Evolutionary conservation across 2,113 vertebrate genomes (phyloP).

Genomic region (Rhinopomastus cyanomelas): DNA sequence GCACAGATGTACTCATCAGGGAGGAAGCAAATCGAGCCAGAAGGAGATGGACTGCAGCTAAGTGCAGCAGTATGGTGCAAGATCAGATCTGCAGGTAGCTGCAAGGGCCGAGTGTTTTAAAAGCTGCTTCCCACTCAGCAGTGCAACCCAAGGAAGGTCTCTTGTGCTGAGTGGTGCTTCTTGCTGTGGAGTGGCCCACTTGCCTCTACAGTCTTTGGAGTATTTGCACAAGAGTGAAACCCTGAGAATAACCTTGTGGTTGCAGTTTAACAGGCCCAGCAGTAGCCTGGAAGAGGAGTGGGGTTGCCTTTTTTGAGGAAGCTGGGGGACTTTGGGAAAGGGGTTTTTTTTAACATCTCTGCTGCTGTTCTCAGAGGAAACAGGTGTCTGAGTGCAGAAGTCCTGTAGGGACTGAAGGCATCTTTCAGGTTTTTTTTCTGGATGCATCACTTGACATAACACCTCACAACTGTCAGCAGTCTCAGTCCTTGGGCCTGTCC

Average conservation of each 20-base stretch:
- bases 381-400: accelerated
- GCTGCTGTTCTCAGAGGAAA: background rate
- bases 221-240: background rate
- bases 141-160: background rate
- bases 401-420: background rate
- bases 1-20: background rate
- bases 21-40: background rate
- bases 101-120: background rate
- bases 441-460: background rate
- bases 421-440: background rate
- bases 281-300: background rate
- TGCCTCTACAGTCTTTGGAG: accelerated
- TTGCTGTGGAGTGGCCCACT: background rate
- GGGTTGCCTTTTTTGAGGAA: background rate
- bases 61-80: background rate
- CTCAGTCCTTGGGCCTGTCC: background rate
- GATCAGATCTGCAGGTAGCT: background rate
- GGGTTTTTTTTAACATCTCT: background rate
- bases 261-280: background rate
- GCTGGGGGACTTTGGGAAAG: background rate
- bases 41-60: no score
- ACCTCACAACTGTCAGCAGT: background rate
- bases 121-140: background rate
- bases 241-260: background rate
- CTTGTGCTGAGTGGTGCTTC: background rate